Percentiles rank a stretch among this genome's conserved stretches.
phyloP scores from a whole-genome alignment of 2,888 invertebrate species.

The Stramonita haemastoma region DNA sequence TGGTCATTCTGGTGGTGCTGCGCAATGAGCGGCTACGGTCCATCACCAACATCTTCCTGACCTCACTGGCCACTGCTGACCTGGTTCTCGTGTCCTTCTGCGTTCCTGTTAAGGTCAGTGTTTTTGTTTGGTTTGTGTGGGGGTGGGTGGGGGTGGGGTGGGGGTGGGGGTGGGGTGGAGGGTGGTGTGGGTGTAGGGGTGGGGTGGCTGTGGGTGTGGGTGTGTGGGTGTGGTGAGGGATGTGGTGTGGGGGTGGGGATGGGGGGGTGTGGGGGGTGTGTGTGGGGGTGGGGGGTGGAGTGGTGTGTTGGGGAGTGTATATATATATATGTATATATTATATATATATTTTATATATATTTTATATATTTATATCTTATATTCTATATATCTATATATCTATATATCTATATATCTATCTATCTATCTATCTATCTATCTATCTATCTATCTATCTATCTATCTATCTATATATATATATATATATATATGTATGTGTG shows the following conservation, averaged over 20 bases:
- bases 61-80: constrained; percentile 47
- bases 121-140: neutral
- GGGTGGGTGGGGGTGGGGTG: neutral
- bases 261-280: neutral
- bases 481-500: too few species aligned
- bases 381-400: too few species aligned
- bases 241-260: neutral
- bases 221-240: neutral
- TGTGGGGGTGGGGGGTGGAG: neutral
- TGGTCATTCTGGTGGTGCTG: constrained; percentile 47
- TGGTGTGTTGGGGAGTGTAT: neutral
- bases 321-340: neutral
- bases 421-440: too few species aligned
- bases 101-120: constrained; percentile 48
- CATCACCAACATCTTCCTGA: constrained; percentile 49
- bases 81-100: constrained; percentile 44
- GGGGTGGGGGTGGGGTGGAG: neutral
- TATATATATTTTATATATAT: neutral
- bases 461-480: too few species aligned
- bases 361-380: too few species aligned
- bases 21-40: constrained; percentile 46
- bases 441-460: too few species aligned
- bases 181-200: neutral
- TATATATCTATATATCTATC: too few species aligned
- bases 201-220: neutral